These are phyloP conservation scores for Mohoua ochrocephala DNA, from an alignment of 2,113 vertebrate genomes.

Conservation along the genomic window DNA sequence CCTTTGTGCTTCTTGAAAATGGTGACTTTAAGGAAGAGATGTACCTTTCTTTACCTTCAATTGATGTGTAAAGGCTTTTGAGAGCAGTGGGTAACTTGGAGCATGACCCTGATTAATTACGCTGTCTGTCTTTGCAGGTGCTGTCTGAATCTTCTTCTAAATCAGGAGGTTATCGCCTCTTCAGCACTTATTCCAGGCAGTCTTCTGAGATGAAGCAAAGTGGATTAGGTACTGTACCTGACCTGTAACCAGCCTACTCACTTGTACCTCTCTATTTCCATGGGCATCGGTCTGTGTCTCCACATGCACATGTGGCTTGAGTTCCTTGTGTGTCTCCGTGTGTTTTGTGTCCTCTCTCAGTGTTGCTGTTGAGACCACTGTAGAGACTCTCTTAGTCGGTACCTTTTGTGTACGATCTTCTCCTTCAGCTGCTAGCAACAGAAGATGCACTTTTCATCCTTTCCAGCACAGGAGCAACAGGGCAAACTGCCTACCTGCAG, in stretches of 20 bases:
- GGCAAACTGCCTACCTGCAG: background rate
- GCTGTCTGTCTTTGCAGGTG: constrained; percentile 75
- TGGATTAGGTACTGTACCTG: constrained; percentile 84
- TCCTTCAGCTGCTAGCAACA: background rate
- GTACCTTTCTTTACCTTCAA: background rate
- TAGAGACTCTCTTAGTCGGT: background rate
- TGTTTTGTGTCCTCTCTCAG: background rate
- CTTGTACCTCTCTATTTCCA: background rate
- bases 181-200: constrained; percentile 90
- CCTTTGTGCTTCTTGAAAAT: background rate
- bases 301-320: background rate
- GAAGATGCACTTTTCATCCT: background rate
- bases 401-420: background rate
- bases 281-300: background rate
- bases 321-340: background rate
- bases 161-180: constrained; percentile 88
- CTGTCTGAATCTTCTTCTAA: constrained; percentile 93
- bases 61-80: background rate
- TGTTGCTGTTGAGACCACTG: background rate
- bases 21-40: background rate
- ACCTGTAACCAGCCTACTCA: background rate
- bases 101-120: background rate
- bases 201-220: constrained; percentile 96
- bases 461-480: background rate
- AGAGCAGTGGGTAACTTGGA: background rate